phyloP scores from a whole-genome alignment of 2,113 vertebrate genomes.

The Dascyllus trimaculatus region DNA sequence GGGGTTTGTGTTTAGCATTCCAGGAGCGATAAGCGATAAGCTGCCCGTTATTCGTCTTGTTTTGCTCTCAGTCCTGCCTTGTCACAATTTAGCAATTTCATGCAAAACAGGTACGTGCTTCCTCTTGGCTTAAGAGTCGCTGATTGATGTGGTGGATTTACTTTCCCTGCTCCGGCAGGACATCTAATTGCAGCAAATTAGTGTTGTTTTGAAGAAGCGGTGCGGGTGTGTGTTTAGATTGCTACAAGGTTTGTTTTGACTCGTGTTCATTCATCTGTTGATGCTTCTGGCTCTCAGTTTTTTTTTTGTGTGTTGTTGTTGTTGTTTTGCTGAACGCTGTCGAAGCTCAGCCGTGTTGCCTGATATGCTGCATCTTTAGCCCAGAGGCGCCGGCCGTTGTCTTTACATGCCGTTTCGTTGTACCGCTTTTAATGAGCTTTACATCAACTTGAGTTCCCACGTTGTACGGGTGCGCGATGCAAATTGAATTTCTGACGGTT shows the following conservation, averaged over 20 bases:
- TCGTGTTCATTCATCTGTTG: conserved; percentile 62
- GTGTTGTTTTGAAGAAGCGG: conserved; percentile 42
- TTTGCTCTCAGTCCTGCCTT: conserved; percentile 21
- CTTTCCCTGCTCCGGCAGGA: conserved; percentile 36
- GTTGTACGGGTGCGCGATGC: conserved; percentile 17
- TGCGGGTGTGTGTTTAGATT: conserved; percentile 36
- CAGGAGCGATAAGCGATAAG: conserved; percentile 19
- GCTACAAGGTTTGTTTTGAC: conserved; percentile 65
- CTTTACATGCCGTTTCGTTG: conserved; percentile 12
- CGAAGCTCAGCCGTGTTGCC: conserved; percentile 36
- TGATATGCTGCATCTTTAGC: conserved; percentile 60
- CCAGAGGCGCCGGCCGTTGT: conserved; percentile 56
- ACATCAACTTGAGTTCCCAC: conserved; percentile 15
- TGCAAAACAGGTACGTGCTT: conserved; percentile 35
- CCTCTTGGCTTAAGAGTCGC: conserved; percentile 31
- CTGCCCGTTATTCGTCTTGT: conserved; percentile 36
- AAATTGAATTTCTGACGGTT: conserved; percentile 44
- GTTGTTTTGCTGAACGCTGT: conserved; percentile 28
- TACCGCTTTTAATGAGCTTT: conserved; percentile 53
- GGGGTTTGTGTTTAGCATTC: conserved; percentile 29
- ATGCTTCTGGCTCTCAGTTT: conserved; percentile 57
- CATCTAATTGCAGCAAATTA: conserved; percentile 51
- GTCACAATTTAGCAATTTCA: conserved; percentile 16
- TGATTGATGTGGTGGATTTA: conserved; percentile 46
- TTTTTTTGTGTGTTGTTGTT: neutral